Conservation (phyloP, 1,140 invertebrate species). For the Atopsyche davidsoni region DNA sequence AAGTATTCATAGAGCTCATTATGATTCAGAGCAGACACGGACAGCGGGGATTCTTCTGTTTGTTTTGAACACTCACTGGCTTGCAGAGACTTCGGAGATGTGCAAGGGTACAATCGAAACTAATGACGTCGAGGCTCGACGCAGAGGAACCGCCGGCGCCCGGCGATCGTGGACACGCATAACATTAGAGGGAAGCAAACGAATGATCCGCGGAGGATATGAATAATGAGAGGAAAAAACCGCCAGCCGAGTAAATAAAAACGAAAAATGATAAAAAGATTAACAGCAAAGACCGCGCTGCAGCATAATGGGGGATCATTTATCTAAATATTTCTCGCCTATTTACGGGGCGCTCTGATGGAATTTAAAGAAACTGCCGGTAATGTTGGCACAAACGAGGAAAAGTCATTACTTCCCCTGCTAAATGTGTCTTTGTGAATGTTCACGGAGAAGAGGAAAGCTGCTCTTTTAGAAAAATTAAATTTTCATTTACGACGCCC, state of each 20-base stretch:
- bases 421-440: slow-evolving; percentile 10
- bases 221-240: slow-evolving; percentile 26
- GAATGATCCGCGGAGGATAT: slow-evolving; percentile 28
- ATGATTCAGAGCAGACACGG: slow-evolving; percentile 1
- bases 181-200: slow-evolving; percentile 28
- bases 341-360: slow-evolving; percentile 21
- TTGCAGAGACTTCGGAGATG: slow-evolving; percentile 5
- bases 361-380: slow-evolving; percentile 18
- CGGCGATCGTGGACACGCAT: slow-evolving; percentile 28
- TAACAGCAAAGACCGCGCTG: slow-evolving; percentile 29
- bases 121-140: slow-evolving; percentile 27
- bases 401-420: slow-evolving; percentile 3
- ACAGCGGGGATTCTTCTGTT: slow-evolving; percentile 11
- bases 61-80: background rate
- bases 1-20: background rate
- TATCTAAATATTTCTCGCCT: slow-evolving; percentile 31
- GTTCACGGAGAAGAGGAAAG: background rate
- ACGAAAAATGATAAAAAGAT: slow-evolving; percentile 30
- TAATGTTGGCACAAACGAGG: slow-evolving; percentile 5
- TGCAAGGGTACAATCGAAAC: slow-evolving; percentile 29
- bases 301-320: slow-evolving; percentile 30
- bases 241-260: slow-evolving; percentile 20
- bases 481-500: slow-evolving; percentile 1
- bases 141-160: slow-evolving; percentile 9
- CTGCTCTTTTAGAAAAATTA: background rate